Conservation (phyloP, 1,140 invertebrate genomes). For the Ptiloglossa arizonensis region DNA sequence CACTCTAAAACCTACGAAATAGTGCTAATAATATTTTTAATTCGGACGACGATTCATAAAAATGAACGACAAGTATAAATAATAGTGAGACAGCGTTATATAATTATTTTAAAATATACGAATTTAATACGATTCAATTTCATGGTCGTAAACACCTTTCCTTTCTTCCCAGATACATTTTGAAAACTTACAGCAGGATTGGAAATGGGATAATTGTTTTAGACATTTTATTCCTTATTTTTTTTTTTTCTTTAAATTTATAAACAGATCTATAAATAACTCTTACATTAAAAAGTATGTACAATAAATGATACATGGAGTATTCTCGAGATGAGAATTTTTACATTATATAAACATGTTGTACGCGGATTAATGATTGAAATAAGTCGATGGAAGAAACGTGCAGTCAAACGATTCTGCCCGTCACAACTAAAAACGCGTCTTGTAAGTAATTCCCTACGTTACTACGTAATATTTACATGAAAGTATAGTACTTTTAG, state of each 20-base stretch:
- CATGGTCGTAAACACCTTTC: too few relatives aligned
- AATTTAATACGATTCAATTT: constrained; percentile 23
- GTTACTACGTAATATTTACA: constrained; percentile 34
- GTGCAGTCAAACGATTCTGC: background rate
- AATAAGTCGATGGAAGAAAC: background rate
- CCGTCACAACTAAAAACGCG: background rate
- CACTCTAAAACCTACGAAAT: constrained; percentile 82
- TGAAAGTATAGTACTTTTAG: background rate
- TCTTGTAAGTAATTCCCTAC: background rate
- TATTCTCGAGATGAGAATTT: background rate
- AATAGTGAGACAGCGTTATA: constrained; percentile 25
- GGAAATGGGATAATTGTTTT: constrained; percentile 16
- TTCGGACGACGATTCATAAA: constrained; percentile 2
- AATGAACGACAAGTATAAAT: background rate
- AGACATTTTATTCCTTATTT: constrained; percentile 25
- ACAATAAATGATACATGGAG: constrained; percentile 44
- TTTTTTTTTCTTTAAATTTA: constrained; percentile 12
- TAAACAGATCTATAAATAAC: constrained; percentile 52
- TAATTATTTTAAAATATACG: constrained; percentile 46
- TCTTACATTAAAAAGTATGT: constrained; percentile 42
- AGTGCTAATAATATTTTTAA: constrained; percentile 1
- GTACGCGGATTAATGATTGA: background rate
- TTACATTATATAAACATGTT: constrained; percentile 43
- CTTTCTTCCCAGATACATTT: background rate
- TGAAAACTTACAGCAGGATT: background rate